Conservation (phyloP, 2,797 vertebrate genomes). For the Phylloscopus collybita region DNA sequence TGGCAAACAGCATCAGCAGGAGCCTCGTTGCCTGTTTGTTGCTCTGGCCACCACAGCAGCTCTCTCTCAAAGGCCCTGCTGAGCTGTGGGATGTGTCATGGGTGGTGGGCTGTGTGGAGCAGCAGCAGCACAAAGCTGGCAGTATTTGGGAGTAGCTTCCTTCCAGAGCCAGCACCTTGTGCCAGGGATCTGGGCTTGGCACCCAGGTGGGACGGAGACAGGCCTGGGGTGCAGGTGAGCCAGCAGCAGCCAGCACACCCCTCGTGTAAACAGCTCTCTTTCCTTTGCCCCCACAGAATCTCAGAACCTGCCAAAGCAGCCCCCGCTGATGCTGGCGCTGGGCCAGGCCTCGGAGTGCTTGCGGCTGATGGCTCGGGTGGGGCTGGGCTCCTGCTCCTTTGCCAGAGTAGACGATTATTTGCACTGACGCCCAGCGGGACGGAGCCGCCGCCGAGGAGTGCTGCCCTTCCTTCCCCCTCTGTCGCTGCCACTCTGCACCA, state of each 20-base stretch:
- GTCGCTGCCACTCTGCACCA: slow-evolving; percentile 55
- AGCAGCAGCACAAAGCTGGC: background rate
- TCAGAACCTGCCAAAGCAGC: slow-evolving; percentile 98
- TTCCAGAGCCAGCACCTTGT: background rate
- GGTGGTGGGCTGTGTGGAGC: background rate
- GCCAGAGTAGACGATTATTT: slow-evolving; percentile 99
- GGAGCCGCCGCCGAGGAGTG: slow-evolving; percentile 44
- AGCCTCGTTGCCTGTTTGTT: background rate
- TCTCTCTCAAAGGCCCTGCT: background rate
- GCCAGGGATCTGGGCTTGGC: background rate
- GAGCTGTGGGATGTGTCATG: background rate
- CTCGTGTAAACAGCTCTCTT: background rate
- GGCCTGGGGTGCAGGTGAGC: background rate
- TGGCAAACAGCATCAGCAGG: background rate
- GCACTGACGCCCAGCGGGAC: slow-evolving; percentile 89
- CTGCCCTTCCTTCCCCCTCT: slow-evolving; percentile 56
- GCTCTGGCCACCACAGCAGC: background rate
- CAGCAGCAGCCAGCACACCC: background rate
- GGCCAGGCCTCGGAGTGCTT: slow-evolving; percentile 98
- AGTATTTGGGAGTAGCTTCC: background rate
- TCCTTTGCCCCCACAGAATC: slow-evolving; percentile 83
- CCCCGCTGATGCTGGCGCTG: slow-evolving; percentile 93
- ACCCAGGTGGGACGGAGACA: background rate
- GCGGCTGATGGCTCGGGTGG: slow-evolving; percentile 94
- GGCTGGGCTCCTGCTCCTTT: slow-evolving; percentile 96